Percentiles rank a stretch among this genome's conserved stretches.
Evolutionary conservation across 2,113 vertebrate genomes (phyloP).

Genomic region (Zapus hudsonius): DNA sequence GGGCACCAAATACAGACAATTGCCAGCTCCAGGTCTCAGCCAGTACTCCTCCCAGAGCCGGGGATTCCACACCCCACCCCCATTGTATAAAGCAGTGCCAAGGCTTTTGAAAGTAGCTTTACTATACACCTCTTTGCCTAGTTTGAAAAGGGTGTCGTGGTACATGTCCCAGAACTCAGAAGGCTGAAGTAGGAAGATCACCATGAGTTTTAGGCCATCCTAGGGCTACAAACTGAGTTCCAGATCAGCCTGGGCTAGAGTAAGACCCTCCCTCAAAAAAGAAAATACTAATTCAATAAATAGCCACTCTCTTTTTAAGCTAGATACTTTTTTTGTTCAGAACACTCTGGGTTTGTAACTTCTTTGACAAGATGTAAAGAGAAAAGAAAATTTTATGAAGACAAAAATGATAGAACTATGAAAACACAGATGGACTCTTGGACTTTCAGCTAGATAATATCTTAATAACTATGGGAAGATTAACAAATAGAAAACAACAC

Average conservation of each 20-base stretch:
- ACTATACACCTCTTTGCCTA: background rate
- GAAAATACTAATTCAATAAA: constrained; percentile 33
- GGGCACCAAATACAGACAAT: background rate
- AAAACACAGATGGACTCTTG: constrained; percentile 9
- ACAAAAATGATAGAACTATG: constrained; percentile 37
- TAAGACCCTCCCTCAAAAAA: background rate
- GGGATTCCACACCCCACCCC: accelerated
- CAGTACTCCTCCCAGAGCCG: background rate
- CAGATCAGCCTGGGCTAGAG: no score
- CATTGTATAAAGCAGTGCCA: background rate
- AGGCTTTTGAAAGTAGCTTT: constrained; percentile 8
- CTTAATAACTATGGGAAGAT: constrained; percentile 40
- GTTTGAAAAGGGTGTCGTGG: background rate
- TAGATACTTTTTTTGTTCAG: background rate
- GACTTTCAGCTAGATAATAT: constrained; percentile 20
- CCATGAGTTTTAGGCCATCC: no score
- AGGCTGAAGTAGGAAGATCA: no score
- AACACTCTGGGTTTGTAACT: constrained; percentile 44
- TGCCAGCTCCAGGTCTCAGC: background rate
- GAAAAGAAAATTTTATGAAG: background rate
- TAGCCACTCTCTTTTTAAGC: background rate
- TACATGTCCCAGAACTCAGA: no score
- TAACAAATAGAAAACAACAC: constrained; percentile 21
- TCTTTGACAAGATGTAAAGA: constrained; percentile 32
- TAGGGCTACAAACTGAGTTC: no score